Evolutionary conservation across 2,888 invertebrate species (phyloP).

Genomic region (Zygothrica quintamaculata): DNA sequence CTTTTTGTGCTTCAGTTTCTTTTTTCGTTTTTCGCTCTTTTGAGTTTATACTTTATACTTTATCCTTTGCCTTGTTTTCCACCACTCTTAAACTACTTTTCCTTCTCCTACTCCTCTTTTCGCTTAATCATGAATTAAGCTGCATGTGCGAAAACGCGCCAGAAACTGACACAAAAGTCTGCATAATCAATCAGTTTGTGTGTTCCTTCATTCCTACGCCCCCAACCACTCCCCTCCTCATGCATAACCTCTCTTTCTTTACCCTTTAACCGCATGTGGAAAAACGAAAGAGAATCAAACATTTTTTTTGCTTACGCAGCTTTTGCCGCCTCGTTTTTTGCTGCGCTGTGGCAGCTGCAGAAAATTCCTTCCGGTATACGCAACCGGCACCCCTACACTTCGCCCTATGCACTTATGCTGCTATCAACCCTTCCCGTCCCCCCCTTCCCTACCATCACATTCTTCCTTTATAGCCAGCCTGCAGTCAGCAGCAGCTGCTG

Average conservation of each 20-base stretch:
- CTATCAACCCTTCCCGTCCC: neutral
- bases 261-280: constrained; percentile 3
- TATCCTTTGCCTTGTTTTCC: neutral
- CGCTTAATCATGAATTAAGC: constrained; percentile 75
- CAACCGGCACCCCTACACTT: neutral
- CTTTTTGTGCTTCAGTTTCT: constrained; percentile 2
- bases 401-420: neutral
- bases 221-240: neutral
- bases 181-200: constrained; percentile 73
- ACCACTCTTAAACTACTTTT: neutral
- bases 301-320: constrained; percentile 66
- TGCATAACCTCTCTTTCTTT: neutral
- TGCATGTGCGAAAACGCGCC: constrained; percentile 63
- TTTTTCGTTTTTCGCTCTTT: neutral
- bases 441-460: constrained; percentile 8
- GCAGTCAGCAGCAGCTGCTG: constrained; percentile 16
- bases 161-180: constrained; percentile 73
- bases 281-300: constrained; percentile 19
- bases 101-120: constrained; percentile 41
- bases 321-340: constrained; percentile 46
- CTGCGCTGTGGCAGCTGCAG: too few relatives aligned
- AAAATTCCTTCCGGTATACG: constrained; percentile 52
- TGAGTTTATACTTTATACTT: neutral
- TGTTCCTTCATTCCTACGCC: neutral
- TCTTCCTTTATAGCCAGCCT: neutral